Conservation (phyloP, 2,888 invertebrate species). For the Nipponacmea schrenckii region DNA sequence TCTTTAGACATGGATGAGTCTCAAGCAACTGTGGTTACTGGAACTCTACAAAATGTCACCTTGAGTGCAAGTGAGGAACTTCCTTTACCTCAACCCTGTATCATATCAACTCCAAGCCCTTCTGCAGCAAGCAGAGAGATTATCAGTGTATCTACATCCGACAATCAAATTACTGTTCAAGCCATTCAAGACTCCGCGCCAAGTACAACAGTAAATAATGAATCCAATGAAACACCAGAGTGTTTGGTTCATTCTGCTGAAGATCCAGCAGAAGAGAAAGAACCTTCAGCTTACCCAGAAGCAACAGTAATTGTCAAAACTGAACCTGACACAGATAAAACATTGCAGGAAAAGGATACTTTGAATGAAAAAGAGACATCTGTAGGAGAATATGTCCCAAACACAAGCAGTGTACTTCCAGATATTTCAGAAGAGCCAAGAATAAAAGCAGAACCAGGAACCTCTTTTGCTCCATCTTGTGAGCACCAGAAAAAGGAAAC, state of each 20-base stretch:
- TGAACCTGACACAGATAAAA: too few species aligned
- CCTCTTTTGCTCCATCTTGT: too few species aligned
- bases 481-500: too few species aligned
- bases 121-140: background rate
- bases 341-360: too few species aligned
- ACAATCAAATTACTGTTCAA: background rate
- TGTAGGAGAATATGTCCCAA: too few species aligned
- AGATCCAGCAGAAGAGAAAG: constrained; percentile 18
- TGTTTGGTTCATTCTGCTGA: background rate
- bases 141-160: background rate
- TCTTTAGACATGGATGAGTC: constrained; percentile 1
- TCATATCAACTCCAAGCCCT: background rate
- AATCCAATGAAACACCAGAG: background rate
- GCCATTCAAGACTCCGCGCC: background rate
- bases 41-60: background rate
- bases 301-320: too few species aligned
- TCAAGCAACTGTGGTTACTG: background rate
- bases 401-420: too few species aligned
- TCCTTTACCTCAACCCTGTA: background rate
- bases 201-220: constrained; percentile 21
- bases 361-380: too few species aligned
- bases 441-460: too few species aligned
- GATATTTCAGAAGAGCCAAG: too few species aligned
- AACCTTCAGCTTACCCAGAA: background rate
- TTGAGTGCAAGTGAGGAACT: background rate